Conservation (phyloP, 2,888 invertebrate species). For the Dasysyrphus tricinctus region DNA sequence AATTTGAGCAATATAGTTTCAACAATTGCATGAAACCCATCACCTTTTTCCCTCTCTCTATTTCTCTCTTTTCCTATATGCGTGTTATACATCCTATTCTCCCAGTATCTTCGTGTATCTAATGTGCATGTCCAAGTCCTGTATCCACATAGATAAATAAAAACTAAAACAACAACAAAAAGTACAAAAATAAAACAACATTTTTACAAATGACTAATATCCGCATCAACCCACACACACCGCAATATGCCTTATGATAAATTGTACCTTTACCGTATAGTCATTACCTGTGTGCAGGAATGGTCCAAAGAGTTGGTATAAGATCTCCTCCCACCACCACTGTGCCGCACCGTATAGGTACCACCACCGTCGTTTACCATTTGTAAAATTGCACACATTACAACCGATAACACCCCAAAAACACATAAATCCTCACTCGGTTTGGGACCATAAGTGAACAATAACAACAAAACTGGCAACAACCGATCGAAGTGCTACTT, state of each 20-base stretch:
- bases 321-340: constrained; percentile 1
- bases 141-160: constrained; percentile 41
- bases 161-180: constrained; percentile 11
- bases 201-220: constrained; percentile 72
- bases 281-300: constrained; percentile 67
- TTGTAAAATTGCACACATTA: constrained; percentile 72
- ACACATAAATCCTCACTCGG: constrained; percentile 71
- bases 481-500: constrained; percentile 69
- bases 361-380: background rate
- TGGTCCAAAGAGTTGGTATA: constrained; percentile 3
- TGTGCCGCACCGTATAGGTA: background rate
- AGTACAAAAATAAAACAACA: background rate
- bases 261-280: constrained; percentile 70
- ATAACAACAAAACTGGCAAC: constrained; percentile 37
- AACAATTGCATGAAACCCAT: no score
- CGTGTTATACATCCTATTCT: constrained; percentile 24
- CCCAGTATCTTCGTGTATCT: constrained; percentile 29
- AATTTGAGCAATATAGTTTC: background rate
- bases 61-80: background rate
- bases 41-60: background rate
- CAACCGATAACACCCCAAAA: constrained; percentile 75
- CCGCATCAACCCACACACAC: constrained; percentile 73
- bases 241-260: constrained; percentile 66
- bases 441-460: constrained; percentile 9
- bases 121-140: constrained; percentile 52